Base-by-base conservation (phyloP, 2,797 vertebrate species). In the Huso huso region DNA sequence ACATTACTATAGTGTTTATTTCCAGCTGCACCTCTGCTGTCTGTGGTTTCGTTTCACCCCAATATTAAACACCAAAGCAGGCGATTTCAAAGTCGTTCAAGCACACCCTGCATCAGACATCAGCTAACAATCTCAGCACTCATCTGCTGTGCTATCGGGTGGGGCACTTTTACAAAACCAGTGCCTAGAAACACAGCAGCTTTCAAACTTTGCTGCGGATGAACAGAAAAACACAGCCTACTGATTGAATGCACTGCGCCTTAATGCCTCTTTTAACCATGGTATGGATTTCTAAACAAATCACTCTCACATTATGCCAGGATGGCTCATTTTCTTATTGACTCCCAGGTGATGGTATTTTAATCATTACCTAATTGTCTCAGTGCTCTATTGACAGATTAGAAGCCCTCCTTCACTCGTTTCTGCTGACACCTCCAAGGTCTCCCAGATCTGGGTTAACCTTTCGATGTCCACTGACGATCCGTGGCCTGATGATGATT, bases 341-440 rank as follows among this genome's bases (percentile, higher is more conserved):
- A 92, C 92, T 92, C 83, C 84, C 83, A 84, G 86, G 87, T 85
- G 79, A 84, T 82, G 83, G 83, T 83, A 86, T 92, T 88, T 91
- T 91, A 93, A 95, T 98, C 94, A 94, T 94, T 94, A 93, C 93
- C 92, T 97, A 95, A 96, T 96, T 94, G 94, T 95, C 92, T 91
- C 84, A 82, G 85, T 85, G 89, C 89, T 93, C 91, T 93, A 95
- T 96, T 90, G 94, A 96, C 92, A 93, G 83, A 74, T 77, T 0
- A 72, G 79, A 78, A 85, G 91, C 86, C 86, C 88, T 87, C 83
- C 75, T 77, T 85, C 87, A 88, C 89, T 92, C 90, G 95, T 95
- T 93, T 98, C 91, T 98, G 95, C 95, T 98, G 97, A 98, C 94
- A 94, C 79, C 71, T 81, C 83, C 83, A 86, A 84, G 83, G 86